Conservation (phyloP, 92 coral and sea anemone genomes). For the Isaurus tuberculatus region DNA sequence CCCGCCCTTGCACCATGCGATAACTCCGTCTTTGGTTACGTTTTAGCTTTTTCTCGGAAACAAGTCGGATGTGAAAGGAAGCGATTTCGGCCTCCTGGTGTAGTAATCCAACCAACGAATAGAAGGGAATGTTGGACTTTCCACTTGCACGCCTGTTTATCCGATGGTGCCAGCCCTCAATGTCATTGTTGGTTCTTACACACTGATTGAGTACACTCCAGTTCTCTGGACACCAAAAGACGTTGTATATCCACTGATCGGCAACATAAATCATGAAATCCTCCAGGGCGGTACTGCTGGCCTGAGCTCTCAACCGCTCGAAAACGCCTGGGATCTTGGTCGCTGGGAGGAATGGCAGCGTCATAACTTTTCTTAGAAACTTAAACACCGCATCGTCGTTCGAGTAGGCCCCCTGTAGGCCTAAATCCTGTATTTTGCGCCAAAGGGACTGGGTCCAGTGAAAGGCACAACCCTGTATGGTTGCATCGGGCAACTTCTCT, state of each 20-base stretch:
- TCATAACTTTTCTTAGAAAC: conserved; percentile 57
- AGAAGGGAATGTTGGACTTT: conserved; percentile 57
- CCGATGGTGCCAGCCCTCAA: conserved; percentile 61
- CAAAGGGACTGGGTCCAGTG: conserved; percentile 28
- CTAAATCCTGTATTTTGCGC: conserved; percentile 53
- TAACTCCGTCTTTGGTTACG: conserved; percentile 39
- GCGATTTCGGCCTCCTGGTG: conserved; percentile 43
- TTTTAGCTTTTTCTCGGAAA: conserved; percentile 50
- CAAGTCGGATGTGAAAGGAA: conserved; percentile 51
- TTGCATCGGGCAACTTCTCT: not conserved
- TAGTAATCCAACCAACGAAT: conserved; percentile 45
- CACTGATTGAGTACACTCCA: conserved; percentile 61
- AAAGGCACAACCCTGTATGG: conserved; percentile 17
- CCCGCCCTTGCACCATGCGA: conserved; percentile 9
- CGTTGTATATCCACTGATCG: conserved; percentile 43
- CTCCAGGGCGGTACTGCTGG: conserved; percentile 25
- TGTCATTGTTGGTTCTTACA: conserved; percentile 61
- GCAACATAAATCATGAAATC: conserved; percentile 42
- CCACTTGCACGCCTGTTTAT: conserved; percentile 54
- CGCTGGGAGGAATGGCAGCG: conserved; percentile 68
- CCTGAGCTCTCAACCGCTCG: conserved; percentile 16
- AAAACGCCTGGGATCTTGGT: conserved; percentile 47
- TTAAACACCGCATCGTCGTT: conserved; percentile 44
- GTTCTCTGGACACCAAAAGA: conserved; percentile 34
- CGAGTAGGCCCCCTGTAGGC: conserved; percentile 54